Base-by-base conservation (phyloP, 2,888 invertebrate species). In the Lucinisca nassula region DNA sequence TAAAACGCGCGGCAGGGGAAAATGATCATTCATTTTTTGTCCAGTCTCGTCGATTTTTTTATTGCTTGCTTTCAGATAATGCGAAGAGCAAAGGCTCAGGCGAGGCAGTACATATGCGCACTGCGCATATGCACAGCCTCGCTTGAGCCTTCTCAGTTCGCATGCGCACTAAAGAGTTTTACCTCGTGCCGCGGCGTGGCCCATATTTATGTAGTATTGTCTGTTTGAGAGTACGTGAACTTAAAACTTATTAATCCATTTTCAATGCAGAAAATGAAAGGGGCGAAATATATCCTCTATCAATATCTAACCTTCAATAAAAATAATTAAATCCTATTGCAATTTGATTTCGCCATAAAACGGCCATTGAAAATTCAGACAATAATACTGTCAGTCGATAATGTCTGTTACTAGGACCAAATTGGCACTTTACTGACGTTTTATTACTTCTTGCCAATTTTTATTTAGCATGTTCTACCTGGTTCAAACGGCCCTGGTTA, bases 321-420 rank as follows among this genome's bases (percentile, higher is more conserved):
- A 67, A 67, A 67, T 67, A 67, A 67, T 67, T 67, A 67, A 67
- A 67, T 35, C 67, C 35, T 35, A 67, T 67, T 67, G 67, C 30
- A 67, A 32, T 35, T 67, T 67, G 0, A 67, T 35, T 67, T 67
- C 67, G 21, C 32, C 8, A 32, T 35, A 67, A 30, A 67, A 67
- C 14, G n/a, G 67, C 67, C 8, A 2, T 67, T 67, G 32, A 2
- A 35, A 17, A 35, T 30, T 67, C 67, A 67, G 35, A 67, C 67
- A 67, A 67, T 67, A 30, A 21, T 67, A 17, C 17, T 67, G 27
- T 45, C 45, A 12, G 17, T n/a, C n/a, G n/a, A n/a, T n/a, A n/a
- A n/a, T n/a, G n/a, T n/a, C n/a, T n/a, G n/a, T n/a, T n/a, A n/a
- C n/a, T n/a, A n/a, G n/a, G n/a, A n/a, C n/a, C n/a, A n/a, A n/a